These are phyloP conservation scores for Drosophila triauraria DNA, from an alignment of 1,140 invertebrate genomes.

Conservation along the genomic window DNA sequence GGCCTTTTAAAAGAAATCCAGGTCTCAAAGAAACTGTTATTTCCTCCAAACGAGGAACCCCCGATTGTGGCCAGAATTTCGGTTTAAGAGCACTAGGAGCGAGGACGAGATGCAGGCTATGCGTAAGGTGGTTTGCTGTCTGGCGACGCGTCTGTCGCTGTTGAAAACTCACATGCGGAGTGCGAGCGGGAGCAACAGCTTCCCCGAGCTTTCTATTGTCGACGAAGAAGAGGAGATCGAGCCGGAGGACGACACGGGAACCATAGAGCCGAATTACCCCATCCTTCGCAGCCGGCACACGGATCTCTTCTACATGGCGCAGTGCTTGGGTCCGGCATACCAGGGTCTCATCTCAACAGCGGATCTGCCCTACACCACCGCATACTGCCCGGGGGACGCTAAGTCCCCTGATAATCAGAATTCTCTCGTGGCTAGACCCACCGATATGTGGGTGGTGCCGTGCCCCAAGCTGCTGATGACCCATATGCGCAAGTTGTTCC, in stretches of 20 bases:
- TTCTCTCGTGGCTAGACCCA: constrained; percentile 5
- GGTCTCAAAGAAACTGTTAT: background rate
- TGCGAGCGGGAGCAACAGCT: constrained; percentile 43
- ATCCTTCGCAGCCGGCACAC: constrained; percentile 38
- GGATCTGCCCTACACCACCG: constrained; percentile 5
- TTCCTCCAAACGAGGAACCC: background rate
- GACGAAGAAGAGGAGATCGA: constrained; percentile 55
- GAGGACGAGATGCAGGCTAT: constrained; percentile 2
- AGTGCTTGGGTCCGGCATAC: constrained; percentile 49
- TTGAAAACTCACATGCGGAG: background rate
- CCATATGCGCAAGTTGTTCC: constrained; percentile 25
- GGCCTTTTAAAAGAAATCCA: background rate
- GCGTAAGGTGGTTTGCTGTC: background rate
- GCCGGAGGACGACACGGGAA: constrained; percentile 8
- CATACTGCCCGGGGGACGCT: constrained; percentile 1
- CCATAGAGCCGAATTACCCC: constrained; percentile 8
- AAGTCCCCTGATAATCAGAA: background rate
- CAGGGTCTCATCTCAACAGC: constrained; percentile 40
- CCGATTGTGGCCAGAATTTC: background rate
- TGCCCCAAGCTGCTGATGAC: constrained; percentile 48
- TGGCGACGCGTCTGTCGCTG: background rate
- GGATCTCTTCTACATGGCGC: constrained; percentile 61
- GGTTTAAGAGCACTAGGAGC: background rate
- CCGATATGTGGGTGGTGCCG: constrained; percentile 10
- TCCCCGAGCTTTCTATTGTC: constrained; percentile 26